A percentile compares a stretch with the other conserved stretches of the same genome.
Evolutionary conservation across 2,113 vertebrate genomes (phyloP).

Genomic region (Scalopus aquaticus): DNA sequence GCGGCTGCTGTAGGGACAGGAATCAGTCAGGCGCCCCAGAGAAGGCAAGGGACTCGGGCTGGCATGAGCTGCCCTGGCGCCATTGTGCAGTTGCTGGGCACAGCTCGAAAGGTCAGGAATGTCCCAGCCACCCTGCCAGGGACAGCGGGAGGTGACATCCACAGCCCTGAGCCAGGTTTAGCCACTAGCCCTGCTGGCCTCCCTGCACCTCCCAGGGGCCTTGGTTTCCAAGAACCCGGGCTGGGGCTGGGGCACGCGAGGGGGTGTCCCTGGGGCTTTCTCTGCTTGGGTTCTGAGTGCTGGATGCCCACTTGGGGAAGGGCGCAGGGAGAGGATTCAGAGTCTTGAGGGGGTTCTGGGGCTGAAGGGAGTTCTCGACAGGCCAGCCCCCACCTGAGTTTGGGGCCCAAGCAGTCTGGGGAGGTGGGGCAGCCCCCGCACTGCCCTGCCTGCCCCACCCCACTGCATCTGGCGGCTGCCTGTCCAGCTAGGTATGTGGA

Average conservation of each 20-base stretch:
- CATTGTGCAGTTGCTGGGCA: conserved; percentile 4
- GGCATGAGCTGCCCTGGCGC: background rate
- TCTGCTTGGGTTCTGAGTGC: background rate
- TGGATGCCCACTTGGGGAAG: background rate
- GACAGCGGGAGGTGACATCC: conserved; percentile 7
- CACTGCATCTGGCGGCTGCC: background rate
- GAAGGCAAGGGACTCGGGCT: background rate
- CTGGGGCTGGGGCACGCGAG: conserved; percentile 46
- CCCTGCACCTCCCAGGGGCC: conserved; percentile 82
- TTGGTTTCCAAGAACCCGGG: conserved; percentile 75
- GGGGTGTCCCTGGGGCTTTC: background rate
- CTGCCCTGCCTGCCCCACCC: background rate
- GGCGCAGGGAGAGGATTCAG: background rate
- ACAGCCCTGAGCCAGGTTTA: background rate
- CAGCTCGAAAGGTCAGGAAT: conserved; percentile 51
- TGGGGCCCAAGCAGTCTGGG: no score
- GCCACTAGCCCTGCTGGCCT: conserved; percentile 83
- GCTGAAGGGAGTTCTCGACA: no score
- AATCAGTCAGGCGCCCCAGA: background rate
- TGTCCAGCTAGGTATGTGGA: background rate
- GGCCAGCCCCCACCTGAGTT: no score
- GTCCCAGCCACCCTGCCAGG: conserved; percentile 25
- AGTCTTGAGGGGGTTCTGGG: no score
- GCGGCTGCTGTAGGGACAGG: conserved; percentile 12
- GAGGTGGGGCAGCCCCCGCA: background rate